Evolutionary conservation across 2,797 vertebrate species (phyloP), one percentile per base, ranked within the genome.

Genomic region (Dicrostonyx torquatus): DNA sequence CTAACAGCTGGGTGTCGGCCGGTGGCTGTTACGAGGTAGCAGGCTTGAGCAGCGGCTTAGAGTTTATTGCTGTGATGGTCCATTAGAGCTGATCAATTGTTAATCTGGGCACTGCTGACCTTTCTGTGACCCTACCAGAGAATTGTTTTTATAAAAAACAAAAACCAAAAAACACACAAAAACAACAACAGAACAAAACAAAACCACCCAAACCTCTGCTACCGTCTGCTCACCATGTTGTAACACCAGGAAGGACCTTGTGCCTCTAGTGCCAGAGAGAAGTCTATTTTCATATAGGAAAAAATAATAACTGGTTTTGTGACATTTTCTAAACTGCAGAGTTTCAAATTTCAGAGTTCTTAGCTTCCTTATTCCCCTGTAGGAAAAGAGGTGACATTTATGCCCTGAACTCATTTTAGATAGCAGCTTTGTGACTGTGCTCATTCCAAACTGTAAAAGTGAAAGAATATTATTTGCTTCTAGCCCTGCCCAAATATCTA

Each of bases 21-120:
- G 75, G 34, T 97, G 97, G 97, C 97, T 96, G 91, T 98, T 97
- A 97, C 95, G n/a, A 97, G 96, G 97, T 95, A 98, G 97, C 97
- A 97, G 97, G 97, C 96, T 94, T 98, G 95, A 97, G 97, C 76
- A 31, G 0, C 4, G 92, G 84, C 96, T 97, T 96, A 89, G 97
- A 97, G 97, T 98, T 98, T 98, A 98, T 98, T 98, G 97, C 97
- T 95, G 84, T 87, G 96, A 98, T 0, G 96, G 97, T 97, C 98
- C 98, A 98, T 99, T 98, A 98, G 98, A 98, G 97, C 97, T 98
- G 98, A 99, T 99, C 98, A 99, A 98, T 99, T 98, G 98, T 98
- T 98, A 98, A 98, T 99, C 98, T 98, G 89, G 95, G 97, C 98
- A 98, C 95, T 83, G 34, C 94, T 94, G 97, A 98, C 98, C 98